These are phyloP conservation scores for Sinosuthora webbiana DNA, from an alignment of 2,113 vertebrate species.

Conservation along the genomic window DNA sequence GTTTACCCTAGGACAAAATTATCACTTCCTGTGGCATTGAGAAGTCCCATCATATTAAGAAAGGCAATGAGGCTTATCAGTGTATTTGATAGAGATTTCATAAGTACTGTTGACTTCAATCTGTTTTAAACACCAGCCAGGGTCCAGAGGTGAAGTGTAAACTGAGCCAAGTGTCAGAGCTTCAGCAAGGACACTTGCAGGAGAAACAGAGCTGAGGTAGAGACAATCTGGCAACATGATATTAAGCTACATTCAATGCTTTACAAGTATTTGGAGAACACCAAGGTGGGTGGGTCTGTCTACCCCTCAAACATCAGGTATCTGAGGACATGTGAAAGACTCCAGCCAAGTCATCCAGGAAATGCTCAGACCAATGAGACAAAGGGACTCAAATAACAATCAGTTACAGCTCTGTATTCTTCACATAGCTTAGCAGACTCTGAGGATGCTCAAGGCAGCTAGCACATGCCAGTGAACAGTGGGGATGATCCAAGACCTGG, in stretches of 20 bases:
- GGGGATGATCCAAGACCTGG: background rate
- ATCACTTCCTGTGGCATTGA: background rate
- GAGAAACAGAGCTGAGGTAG: background rate
- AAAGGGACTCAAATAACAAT: background rate
- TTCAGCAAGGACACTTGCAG: background rate
- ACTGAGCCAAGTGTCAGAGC: background rate
- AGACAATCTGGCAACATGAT: background rate
- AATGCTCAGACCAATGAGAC: background rate
- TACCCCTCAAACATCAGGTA: background rate
- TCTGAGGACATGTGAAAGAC: background rate
- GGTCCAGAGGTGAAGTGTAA: background rate
- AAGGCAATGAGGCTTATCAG: background rate
- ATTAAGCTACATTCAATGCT: background rate
- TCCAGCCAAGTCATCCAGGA: background rate
- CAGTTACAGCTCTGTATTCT: background rate
- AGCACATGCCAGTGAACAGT: background rate
- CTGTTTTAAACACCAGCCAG: background rate
- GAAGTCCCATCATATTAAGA: background rate
- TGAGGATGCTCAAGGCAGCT: background rate
- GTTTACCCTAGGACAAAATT: background rate
- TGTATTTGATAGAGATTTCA: background rate
- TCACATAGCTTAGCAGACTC: background rate
- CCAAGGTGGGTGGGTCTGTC: rapidly evolving
- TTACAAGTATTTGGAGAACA: background rate
- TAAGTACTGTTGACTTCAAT: background rate